A percentile compares a stretch with the other conserved stretches of the same genome.
Evolutionary conservation across 2,888 invertebrate species (phyloP).

Genomic region (Cephus pygmeus): DNA sequence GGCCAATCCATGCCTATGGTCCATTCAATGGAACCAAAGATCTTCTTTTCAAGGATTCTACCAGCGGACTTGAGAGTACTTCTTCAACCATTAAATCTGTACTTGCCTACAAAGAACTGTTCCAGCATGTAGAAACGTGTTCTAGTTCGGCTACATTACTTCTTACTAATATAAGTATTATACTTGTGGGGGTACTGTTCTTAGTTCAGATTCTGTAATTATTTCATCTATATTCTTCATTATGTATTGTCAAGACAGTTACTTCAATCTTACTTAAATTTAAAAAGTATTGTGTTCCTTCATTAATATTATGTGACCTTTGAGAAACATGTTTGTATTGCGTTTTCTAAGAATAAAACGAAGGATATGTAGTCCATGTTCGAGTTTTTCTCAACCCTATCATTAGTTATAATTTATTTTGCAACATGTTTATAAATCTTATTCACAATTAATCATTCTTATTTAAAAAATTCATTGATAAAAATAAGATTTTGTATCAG

Average conservation of each 20-base stretch:
- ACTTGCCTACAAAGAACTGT: conserved; percentile 70
- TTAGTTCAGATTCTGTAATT: not conserved
- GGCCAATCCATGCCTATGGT: conserved; percentile 70
- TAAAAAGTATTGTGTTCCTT: conserved; percentile 14
- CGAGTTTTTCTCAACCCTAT: too few species aligned
- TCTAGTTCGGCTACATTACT: conserved; percentile 16
- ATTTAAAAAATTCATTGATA: too few species aligned
- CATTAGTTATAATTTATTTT: too few species aligned
- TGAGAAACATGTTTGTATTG: not conserved
- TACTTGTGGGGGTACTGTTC: conserved; percentile 31
- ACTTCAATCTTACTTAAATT: conserved; percentile 27
- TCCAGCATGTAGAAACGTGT: conserved; percentile 66
- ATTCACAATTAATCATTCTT: too few species aligned
- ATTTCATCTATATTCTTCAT: not conserved
- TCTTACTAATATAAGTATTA: conserved; percentile 26
- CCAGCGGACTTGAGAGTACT: conserved; percentile 69
- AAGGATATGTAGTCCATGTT: not conserved
- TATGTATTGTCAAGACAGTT: not conserved
- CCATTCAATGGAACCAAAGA: conserved; percentile 69
- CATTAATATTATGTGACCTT: not conserved
- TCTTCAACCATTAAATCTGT: conserved; percentile 65
- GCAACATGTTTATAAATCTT: too few species aligned
- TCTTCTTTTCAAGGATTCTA: conserved; percentile 74
- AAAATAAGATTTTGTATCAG: too few species aligned
- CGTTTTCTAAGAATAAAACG: conserved; percentile 2